Conservation (phyloP, 2,888 invertebrate species). For the Clusia tigrina region DNA sequence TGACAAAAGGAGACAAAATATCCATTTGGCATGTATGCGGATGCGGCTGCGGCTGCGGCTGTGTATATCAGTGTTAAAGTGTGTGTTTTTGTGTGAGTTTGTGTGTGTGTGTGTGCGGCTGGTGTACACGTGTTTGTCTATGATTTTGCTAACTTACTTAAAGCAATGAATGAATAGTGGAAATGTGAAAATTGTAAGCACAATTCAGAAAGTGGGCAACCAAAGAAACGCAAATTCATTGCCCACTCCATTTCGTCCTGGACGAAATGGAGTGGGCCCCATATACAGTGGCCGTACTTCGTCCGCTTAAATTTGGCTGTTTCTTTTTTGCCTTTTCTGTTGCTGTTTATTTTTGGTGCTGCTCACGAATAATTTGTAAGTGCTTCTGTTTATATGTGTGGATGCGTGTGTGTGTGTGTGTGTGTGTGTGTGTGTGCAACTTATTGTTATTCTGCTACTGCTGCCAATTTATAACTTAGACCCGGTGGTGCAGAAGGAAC, state of each 20-base stretch:
- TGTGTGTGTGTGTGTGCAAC: constrained; percentile 38
- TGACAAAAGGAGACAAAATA: too few species aligned
- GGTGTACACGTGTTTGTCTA: neutral
- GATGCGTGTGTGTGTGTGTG: constrained; percentile 8
- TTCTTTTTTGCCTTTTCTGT: neutral
- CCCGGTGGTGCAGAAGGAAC: constrained; percentile 29
- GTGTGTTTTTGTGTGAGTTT: too few species aligned
- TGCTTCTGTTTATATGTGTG: constrained; percentile 25
- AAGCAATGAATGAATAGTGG: neutral
- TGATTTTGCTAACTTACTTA: neutral
- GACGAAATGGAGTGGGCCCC: too few species aligned
- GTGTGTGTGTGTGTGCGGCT: constrained; percentile 3
- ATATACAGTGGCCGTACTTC: neutral
- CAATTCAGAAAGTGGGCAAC: neutral
- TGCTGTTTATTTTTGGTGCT: constrained; percentile 20
- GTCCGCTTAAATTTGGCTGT: neutral
- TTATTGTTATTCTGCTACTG: constrained; percentile 56
- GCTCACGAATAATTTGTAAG: too few species aligned
- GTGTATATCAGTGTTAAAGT: too few species aligned
- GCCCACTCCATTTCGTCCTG: constrained; percentile 3
- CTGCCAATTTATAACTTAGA: constrained; percentile 52
- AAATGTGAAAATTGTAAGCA: neutral
- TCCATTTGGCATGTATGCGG: too few species aligned
- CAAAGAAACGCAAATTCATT: constrained; percentile 18
- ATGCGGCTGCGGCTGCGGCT: too few species aligned